A percentile compares a stretch with the other conserved stretches of the same genome.
Conservation (phyloP, 2,113 vertebrate genomes). For the Cynoglossus semilaevis region DNA sequence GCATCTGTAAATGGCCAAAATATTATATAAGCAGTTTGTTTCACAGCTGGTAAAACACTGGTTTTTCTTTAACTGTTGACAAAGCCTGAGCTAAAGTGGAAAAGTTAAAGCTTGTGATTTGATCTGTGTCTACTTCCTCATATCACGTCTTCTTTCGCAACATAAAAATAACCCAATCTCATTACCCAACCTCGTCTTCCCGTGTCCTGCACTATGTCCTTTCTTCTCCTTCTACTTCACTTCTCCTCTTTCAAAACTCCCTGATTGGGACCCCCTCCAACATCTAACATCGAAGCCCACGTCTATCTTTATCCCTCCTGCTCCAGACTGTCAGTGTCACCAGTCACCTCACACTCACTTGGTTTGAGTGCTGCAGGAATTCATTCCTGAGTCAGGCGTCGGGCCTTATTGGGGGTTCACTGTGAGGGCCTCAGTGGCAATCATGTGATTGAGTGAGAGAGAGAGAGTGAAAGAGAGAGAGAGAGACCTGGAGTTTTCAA, state of each 20-base stretch:
- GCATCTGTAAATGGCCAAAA: too few relatives aligned
- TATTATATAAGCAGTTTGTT: background rate
- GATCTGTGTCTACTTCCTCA: conserved; percentile 19
- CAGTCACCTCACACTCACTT: conserved; percentile 39
- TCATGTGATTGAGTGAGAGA: conserved; percentile 19
- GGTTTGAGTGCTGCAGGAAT: conserved; percentile 26
- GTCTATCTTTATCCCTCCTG: conserved; percentile 62
- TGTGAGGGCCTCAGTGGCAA: conserved; percentile 15
- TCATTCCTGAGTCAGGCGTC: conserved; percentile 36
- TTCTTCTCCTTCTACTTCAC: conserved; percentile 15
- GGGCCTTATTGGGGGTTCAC: conserved; percentile 57
- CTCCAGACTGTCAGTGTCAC: conserved; percentile 41
- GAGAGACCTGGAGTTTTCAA: too few relatives aligned
- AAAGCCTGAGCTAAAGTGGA: conserved; percentile 1
- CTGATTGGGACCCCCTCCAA: background rate
- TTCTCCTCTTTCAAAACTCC: background rate
- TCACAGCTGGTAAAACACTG: background rate
- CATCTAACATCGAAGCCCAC: conserved; percentile 25
- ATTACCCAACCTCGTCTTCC: conserved; percentile 19
- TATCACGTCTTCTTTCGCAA: conserved; percentile 21
- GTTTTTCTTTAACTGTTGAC: conserved; percentile 18
- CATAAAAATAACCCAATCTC: conserved; percentile 32
- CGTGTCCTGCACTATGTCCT: conserved; percentile 14
- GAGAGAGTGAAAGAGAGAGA: background rate
- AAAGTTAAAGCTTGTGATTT: conserved; percentile 27